Base-by-base conservation (phyloP, 2,888 invertebrate species). In the Cheilosia soror region DNA sequence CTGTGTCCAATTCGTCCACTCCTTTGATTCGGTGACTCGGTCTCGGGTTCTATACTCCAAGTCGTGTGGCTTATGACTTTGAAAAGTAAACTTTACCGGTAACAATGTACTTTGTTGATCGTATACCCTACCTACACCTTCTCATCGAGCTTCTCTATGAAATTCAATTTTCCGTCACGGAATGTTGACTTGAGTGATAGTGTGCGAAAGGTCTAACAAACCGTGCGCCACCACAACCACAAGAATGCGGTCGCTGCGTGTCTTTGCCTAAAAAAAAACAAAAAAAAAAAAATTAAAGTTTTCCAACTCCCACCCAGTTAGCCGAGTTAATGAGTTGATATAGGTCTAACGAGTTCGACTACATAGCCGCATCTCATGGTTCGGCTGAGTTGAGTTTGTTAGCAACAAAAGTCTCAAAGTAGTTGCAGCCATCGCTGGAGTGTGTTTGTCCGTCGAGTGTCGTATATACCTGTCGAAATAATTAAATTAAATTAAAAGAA, bases 401-500 rank as follows among this genome's bases (percentile, higher is more conserved):
- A 20, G 47, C 37, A 75, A 65, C 53, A 63, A 63, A 75, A 62
- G 47, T 37, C 27, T 44, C 9, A 4, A 33, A 9, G 15, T 31
- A 7, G 25, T 40, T 25, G 27, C 27, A 51, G 27, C 13, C 25
- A 9, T 4, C 3, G 27, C 15, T 11, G 42, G 31, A 25, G 58
- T 40, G 13, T 51, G 44, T 58, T 51, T 68, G 42, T 33, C 62
- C 62, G 75, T 66, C 75, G 58, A 75, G 47, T 75, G 75, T 80
- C 55, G 11, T 75, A 76, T 44, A 49, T 65, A 80, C 85, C 81
- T 85, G 81, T 68, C 81, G 76, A 76, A 80, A 81, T 81, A 85
- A 85, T 85, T 81, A 72, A 85, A 72, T 85, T 80, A 81, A 77
- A 81, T 85, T 80, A 85, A 85, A 85, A 66, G 80, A 75, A 85